A percentile compares a stretch with the other conserved stretches of the same genome.
These are phyloP conservation scores for Aphidius colemani DNA, from an alignment of 2,888 invertebrate genomes.

Conservation along the genomic window DNA sequence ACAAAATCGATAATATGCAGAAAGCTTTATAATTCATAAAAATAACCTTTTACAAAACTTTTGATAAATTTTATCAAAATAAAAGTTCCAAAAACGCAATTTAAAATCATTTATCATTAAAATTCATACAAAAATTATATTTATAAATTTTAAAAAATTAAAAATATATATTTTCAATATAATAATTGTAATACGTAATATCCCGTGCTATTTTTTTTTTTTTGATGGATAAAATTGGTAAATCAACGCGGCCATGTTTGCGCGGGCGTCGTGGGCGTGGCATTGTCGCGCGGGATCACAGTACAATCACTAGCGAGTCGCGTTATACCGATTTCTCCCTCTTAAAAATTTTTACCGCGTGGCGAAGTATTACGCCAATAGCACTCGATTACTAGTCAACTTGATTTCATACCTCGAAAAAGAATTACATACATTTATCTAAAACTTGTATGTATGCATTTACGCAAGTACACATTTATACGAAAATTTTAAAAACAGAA, in stretches of 20 bases:
- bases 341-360: conserved; percentile 6
- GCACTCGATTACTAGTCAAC: conserved; percentile 18
- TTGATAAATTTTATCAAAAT: no score
- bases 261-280: conserved; percentile 58
- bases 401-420: conserved; percentile 18
- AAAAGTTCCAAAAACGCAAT: no score
- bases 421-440: conserved; percentile 1
- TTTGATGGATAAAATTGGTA: conserved; percentile 2
- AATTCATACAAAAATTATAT: no score
- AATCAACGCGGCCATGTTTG: conserved; percentile 56
- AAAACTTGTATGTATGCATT: no score
- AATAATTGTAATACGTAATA: conserved; percentile 26
- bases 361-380: conserved; percentile 29
- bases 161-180: no score
- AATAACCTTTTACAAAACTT: neutral
- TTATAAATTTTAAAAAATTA: no score
- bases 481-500: neutral
- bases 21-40: no score
- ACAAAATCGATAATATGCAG: conserved; percentile 15
- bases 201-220: conserved; percentile 28
- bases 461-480: neutral
- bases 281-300: conserved; percentile 45
- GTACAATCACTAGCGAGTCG: conserved; percentile 50
- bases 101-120: no score
- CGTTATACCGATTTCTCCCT: conserved; percentile 45